A percentile compares a stretch with the other conserved stretches of the same genome.
Conservation (phyloP, 2,113 vertebrate genomes). For the Tamias sibiricus region DNA sequence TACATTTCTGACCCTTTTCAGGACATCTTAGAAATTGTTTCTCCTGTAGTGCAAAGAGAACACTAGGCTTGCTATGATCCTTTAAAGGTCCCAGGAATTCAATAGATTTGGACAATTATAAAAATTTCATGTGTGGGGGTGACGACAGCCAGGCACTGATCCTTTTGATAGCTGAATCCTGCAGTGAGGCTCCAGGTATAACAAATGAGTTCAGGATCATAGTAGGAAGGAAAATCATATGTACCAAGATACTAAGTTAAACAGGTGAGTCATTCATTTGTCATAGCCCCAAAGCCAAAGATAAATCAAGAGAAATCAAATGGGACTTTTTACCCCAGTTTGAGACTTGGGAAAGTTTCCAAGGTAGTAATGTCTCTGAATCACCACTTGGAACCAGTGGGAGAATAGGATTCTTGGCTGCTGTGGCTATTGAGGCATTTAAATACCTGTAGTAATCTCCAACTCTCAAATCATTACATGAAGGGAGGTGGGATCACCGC, state of each 20-base stretch:
- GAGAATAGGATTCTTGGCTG: neutral
- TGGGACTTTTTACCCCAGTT: neutral
- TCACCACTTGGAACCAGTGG: neutral
- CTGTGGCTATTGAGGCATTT: neutral
- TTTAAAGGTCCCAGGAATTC: neutral
- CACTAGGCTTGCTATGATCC: neutral
- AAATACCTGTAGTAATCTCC: neutral
- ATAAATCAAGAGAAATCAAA: constrained; percentile 26
- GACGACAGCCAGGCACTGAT: neutral
- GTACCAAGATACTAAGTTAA: neutral
- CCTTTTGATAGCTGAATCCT: neutral
- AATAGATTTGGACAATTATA: neutral
- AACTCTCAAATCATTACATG: neutral
- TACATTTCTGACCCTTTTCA: neutral
- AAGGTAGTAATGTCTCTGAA: neutral
- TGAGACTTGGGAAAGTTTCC: neutral
- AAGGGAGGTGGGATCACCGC: neutral
- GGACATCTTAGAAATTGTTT: neutral
- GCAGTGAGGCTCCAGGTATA: neutral
- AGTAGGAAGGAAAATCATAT: constrained; percentile 32
- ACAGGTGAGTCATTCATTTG: constrained; percentile 35
- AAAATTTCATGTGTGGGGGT: neutral
- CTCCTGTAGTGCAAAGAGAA: neutral
- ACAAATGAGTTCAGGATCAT: neutral
- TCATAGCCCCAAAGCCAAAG: neutral